Evolutionary conservation across 53 echinoderm and acorn worm genomes (phyloP).

Genomic region (Holothuria scabra): DNA sequence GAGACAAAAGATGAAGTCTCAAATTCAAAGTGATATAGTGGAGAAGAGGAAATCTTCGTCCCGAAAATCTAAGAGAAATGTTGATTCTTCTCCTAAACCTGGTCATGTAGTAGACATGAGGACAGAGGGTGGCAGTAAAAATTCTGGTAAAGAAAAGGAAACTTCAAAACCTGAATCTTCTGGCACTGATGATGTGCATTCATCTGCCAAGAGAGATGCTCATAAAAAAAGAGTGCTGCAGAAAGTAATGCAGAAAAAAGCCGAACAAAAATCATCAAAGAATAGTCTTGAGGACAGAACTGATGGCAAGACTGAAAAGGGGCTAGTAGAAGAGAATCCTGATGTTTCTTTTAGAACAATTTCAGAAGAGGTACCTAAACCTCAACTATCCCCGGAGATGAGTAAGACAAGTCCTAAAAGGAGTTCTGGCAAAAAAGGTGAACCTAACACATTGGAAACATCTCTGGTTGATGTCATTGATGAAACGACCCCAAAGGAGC

Average conservation of each 20-base stretch:
- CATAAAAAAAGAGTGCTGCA: too few species aligned
- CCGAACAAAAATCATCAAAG: too few species aligned
- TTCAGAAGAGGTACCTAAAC: slow-evolving; percentile 24
- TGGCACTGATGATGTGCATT: too few species aligned
- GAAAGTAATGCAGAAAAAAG: too few species aligned
- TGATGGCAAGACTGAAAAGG: background rate
- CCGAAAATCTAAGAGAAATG: background rate
- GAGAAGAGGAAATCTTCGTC: slow-evolving; percentile 31
- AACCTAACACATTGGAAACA: background rate
- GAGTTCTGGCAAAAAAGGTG: background rate
- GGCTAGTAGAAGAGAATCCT: background rate
- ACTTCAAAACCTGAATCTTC: too few species aligned
- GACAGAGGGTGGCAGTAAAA: slow-evolving; percentile 1
- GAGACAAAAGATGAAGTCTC: slow-evolving; percentile 23
- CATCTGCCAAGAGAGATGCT: too few species aligned
- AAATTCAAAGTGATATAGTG: background rate
- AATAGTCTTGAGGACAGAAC: background rate
- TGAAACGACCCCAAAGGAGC: slow-evolving; percentile 5
- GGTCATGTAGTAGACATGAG: slow-evolving; percentile 68
- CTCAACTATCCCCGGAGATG: background rate
- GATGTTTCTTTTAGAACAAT: background rate
- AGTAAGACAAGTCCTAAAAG: background rate
- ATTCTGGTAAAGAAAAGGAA: background rate
- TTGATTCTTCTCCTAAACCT: slow-evolving; percentile 52
- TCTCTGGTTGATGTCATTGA: background rate